Base-by-base conservation (phyloP, 1,140 invertebrate genomes). In the Idris sp. region DNA sequence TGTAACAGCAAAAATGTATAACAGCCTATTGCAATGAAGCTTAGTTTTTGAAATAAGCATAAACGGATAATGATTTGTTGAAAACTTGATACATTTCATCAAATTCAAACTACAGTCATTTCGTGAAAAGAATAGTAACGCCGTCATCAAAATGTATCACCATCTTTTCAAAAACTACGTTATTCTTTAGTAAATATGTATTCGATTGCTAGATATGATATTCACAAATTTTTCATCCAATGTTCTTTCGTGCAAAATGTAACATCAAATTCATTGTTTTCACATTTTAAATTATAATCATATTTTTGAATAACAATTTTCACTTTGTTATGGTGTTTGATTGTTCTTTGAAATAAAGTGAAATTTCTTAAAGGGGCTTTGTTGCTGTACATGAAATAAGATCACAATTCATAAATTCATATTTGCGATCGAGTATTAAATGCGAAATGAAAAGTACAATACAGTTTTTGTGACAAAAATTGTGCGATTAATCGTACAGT, bases 101-200 rank as follows among this genome's bases (percentile, higher is more conserved):
- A 26, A 40, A 35, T 62, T 14, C 59, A 26, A 58, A 58, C 44
- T 58, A 38, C 28, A 46, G 59, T 19, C 43, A 33, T 18, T 58
- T 15, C 58, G 51, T 64, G 68, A 41, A 72, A 62, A 28, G 69
- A 73, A 73, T 73, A 73, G 65, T 65, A 73, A 73, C 44, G 51
- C 36, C 51, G 51, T 65, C 59, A 64, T 73, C 59, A 51, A 51
- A n/a, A 53, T 59, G 51, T 59, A 15, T 15, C 22, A 49, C 56
- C 62, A 72, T 71, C 38, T 51, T 8, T 35, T 8, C 13, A 15
- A 46, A n/a, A n/a, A 46, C 28, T 26, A 9, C 33, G 25, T 25
- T 18, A 25, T 13, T 26, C 1, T 30, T 30, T 25, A 9, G 10
- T 31, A 59, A 30, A 51, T 62, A 31, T 36, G 35, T 31, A 10